Conservation (phyloP, 2,888 invertebrate species). For the Xanthia togata region DNA sequence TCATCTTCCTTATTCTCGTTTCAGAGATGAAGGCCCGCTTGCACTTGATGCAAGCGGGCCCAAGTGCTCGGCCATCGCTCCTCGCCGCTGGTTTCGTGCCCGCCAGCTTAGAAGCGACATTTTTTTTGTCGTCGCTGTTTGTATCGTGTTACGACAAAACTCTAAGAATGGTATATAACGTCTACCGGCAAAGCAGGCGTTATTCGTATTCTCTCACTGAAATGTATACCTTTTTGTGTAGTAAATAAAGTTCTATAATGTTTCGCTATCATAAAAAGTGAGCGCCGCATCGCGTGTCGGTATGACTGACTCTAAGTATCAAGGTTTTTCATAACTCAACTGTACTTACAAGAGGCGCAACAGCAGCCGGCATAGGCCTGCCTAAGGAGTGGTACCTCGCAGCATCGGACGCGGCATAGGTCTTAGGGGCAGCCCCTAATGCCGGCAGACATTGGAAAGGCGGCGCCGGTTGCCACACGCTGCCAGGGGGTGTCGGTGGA, state of each 20-base stretch:
- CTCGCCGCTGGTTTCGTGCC: no score
- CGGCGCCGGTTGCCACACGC: conserved; percentile 87
- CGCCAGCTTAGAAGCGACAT: background rate
- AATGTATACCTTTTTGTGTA: background rate
- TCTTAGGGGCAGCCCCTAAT: conserved; percentile 82
- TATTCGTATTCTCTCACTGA: background rate
- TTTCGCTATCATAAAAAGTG: background rate
- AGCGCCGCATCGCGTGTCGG: conserved; percentile 31
- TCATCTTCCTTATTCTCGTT: no score
- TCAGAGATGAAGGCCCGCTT: no score
- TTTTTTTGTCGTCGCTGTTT: background rate
- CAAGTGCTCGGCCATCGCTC: no score
- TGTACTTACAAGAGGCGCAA: conserved; percentile 69
- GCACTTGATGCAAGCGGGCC: no score
- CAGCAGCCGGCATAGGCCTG: conserved; percentile 75
- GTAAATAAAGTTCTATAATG: background rate
- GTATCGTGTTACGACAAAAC: background rate
- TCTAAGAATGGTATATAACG: background rate
- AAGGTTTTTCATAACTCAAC: background rate
- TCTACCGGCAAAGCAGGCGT: background rate
- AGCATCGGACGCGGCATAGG: conserved; percentile 84
- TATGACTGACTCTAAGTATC: conserved; percentile 34
- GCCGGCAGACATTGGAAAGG: conserved; percentile 85
- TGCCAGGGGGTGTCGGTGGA: conserved; percentile 84
- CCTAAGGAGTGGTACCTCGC: conserved; percentile 85